Conservation (phyloP, 2,888 invertebrate species). For the Parapristionchus giblindavisi region DNA sequence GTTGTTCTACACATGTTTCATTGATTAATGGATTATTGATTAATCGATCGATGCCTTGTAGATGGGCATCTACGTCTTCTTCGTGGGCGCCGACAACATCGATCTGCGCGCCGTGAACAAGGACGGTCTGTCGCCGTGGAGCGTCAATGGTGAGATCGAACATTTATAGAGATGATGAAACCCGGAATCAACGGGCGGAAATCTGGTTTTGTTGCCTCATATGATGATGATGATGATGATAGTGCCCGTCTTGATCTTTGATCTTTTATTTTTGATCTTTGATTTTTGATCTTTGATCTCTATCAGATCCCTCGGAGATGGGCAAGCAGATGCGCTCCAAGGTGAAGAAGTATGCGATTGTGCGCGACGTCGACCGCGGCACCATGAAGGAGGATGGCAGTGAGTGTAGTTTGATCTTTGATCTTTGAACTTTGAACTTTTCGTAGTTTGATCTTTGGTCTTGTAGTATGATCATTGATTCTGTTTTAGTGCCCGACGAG, state of each 20-base stretch:
- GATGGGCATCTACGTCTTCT: slow-evolving; percentile 49
- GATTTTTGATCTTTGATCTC: background rate
- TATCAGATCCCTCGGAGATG: slow-evolving; percentile 16
- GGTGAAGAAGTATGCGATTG: slow-evolving; percentile 37
- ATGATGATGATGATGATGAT: background rate
- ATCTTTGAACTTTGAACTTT: background rate
- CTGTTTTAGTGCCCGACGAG: slow-evolving; percentile 21
- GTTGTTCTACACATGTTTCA: no score
- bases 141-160: slow-evolving; percentile 11
- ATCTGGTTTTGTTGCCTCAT: no score
- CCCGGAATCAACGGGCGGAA: no score
- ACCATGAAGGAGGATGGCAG: background rate
- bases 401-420: slow-evolving; percentile 8
- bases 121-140: slow-evolving; percentile 59
- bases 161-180: background rate
- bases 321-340: slow-evolving; percentile 36
- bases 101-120: slow-evolving; percentile 56
- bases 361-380: slow-evolving; percentile 1
- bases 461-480: no score
- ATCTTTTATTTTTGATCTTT: background rate
- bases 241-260: background rate
- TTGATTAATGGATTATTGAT: no score
- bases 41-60: background rate
- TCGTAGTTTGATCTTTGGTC: background rate
- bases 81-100: slow-evolving; percentile 50